phyloP scores from a whole-genome alignment of 2,888 invertebrate species.

The Cephus runcator region DNA sequence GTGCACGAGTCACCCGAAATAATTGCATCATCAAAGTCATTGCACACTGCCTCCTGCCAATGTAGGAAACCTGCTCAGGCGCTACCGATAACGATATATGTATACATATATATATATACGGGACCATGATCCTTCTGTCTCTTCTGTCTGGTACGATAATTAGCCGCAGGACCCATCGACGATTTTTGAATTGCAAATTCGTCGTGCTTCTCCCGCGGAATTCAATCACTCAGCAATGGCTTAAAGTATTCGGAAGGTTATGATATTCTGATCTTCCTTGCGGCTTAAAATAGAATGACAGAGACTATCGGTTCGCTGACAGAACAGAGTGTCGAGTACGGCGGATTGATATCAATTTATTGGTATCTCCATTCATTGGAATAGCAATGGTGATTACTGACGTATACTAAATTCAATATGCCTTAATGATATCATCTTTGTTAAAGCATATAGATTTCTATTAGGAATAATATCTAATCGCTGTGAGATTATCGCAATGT shows the following conservation, averaged over 20 bases:
- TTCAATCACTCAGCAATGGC: neutral
- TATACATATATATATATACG: neutral
- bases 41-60: neutral
- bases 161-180: neutral
- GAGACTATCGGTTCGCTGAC: neutral
- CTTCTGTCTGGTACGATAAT: neutral
- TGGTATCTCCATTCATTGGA: neutral
- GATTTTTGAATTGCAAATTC: neutral
- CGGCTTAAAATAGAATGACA: neutral
- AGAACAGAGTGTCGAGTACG: neutral
- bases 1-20: slow-evolving; percentile 12
- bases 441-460: neutral
- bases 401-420: neutral
- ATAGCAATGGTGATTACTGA: neutral
- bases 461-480: neutral
- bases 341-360: neutral
- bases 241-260: neutral
- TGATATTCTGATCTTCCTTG: neutral
- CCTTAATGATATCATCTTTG: neutral
- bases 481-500: neutral
- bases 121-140: neutral
- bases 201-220: too few species aligned
- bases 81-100: neutral
- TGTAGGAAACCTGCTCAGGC: neutral
- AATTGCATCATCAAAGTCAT: slow-evolving; percentile 16